These are phyloP conservation scores for Ophiodon elongatus DNA, from an alignment of 2,113 vertebrate species.

Conservation along the genomic window DNA sequence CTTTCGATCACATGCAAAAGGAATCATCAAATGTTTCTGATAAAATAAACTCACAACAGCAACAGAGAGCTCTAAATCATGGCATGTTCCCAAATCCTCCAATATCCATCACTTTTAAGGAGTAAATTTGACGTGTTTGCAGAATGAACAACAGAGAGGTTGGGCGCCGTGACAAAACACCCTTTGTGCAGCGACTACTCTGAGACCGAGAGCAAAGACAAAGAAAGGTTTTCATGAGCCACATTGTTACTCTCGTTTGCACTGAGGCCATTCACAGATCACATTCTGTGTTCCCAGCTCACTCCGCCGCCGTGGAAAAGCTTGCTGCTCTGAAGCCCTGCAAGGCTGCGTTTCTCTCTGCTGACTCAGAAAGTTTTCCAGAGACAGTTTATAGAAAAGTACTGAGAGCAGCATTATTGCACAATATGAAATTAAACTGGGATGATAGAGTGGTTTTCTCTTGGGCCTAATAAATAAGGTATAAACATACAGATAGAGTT, in stretches of 20 bases:
- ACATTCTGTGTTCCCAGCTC: slow-evolving; percentile 47
- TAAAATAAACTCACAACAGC: background rate
- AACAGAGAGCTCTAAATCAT: background rate
- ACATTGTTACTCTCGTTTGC: slow-evolving; percentile 60
- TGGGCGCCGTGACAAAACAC: slow-evolving; percentile 57
- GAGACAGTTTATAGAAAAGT: slow-evolving; percentile 65
- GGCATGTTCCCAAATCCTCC: slow-evolving; percentile 9
- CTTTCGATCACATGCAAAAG: background rate
- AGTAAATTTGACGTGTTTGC: slow-evolving; percentile 44
- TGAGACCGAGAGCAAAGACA: slow-evolving; percentile 68
- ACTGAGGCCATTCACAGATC: slow-evolving; percentile 67
- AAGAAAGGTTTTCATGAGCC: slow-evolving; percentile 74
- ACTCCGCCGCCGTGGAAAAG: slow-evolving; percentile 55
- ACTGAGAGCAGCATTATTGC: slow-evolving; percentile 70
- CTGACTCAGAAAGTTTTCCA: slow-evolving; percentile 74
- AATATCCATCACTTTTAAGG: slow-evolving; percentile 32
- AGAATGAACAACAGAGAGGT: slow-evolving; percentile 39
- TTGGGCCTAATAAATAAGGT: slow-evolving; percentile 52
- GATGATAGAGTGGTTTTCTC: slow-evolving; percentile 60
- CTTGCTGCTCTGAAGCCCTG: slow-evolving; percentile 40
- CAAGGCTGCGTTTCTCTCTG: slow-evolving; percentile 61
- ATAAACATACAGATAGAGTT: slow-evolving; percentile 47
- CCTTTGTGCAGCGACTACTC: slow-evolving; percentile 68
- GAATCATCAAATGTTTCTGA: background rate
- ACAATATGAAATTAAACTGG: slow-evolving; percentile 65